Evolutionary conservation across 1,140 invertebrate species (phyloP).

Genomic region (Oppia nitens): DNA sequence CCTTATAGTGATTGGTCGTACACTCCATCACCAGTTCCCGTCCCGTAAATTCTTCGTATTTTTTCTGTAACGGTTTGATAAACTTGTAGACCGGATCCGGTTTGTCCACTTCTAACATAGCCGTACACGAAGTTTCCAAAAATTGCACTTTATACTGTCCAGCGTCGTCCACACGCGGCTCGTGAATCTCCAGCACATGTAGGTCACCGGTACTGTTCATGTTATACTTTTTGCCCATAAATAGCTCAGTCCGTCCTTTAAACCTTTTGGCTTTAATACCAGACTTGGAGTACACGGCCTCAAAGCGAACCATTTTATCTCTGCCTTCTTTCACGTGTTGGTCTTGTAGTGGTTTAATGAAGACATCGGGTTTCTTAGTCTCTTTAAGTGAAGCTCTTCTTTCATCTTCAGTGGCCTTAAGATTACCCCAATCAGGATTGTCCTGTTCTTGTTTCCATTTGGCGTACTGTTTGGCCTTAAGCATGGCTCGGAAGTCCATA

Average conservation of each 20-base stretch:
- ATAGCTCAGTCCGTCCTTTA: slow-evolving; percentile 75
- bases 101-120: slow-evolving; percentile 88
- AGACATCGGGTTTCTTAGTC: slow-evolving; percentile 72
- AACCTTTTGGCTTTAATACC: slow-evolving; percentile 83
- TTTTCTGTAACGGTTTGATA: slow-evolving; percentile 70
- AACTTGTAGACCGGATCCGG: slow-evolving; percentile 87
- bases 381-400: slow-evolving; percentile 24
- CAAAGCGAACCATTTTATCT: slow-evolving; percentile 80
- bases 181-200: slow-evolving; percentile 73
- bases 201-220: slow-evolving; percentile 76
- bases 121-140: slow-evolving; percentile 64
- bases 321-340: slow-evolving; percentile 89
- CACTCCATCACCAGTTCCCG: slow-evolving; percentile 85
- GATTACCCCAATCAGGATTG: slow-evolving; percentile 40
- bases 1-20: slow-evolving; percentile 79
- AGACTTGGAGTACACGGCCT: slow-evolving; percentile 72
- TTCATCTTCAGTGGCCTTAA: slow-evolving; percentile 78
- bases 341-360: slow-evolving; percentile 84
- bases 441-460: slow-evolving; percentile 75
- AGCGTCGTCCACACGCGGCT: slow-evolving; percentile 85
- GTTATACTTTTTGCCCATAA: slow-evolving; percentile 77
- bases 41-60: slow-evolving; percentile 62
- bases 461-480: slow-evolving; percentile 86
- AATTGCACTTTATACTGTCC: slow-evolving; percentile 95
- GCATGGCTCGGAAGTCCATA: slow-evolving; percentile 95